phyloP scores from a whole-genome alignment of 2,797 vertebrate genomes.

The Vultur gryphus region DNA sequence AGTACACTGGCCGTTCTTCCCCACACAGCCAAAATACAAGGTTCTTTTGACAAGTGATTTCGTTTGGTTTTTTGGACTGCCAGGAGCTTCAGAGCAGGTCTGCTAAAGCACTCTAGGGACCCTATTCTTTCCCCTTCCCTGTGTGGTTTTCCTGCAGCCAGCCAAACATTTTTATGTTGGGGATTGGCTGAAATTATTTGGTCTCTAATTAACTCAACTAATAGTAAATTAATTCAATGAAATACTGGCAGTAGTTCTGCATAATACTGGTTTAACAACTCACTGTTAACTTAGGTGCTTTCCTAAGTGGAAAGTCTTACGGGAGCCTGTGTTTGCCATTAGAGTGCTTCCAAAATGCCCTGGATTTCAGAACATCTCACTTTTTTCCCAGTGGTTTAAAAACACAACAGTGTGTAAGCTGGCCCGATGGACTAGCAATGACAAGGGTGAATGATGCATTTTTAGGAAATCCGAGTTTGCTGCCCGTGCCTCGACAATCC shows the following conservation, averaged over 20 bases:
- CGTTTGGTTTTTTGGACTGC: not conserved
- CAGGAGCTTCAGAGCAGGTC: not conserved
- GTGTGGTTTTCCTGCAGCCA: not conserved
- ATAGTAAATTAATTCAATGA: not conserved
- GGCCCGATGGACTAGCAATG: not conserved
- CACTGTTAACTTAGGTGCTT: not conserved
- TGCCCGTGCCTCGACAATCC: not conserved
- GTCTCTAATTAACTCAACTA: not conserved
- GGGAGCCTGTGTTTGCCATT: not conserved
- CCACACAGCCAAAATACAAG: not conserved
- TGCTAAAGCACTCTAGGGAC: not conserved
- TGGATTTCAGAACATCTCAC: not conserved
- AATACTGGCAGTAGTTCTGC: not conserved
- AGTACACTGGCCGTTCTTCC: not conserved
- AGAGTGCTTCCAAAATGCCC: not conserved
- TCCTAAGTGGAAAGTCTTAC: not conserved
- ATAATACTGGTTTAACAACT: not conserved
- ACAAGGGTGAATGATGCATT: not conserved
- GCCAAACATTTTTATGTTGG: not conserved
- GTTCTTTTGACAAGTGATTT: not conserved
- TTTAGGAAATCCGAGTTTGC: not conserved
- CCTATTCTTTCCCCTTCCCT: not conserved
- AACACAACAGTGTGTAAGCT: not conserved
- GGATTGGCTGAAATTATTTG: not conserved
- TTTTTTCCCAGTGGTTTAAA: not conserved